Evolutionary conservation across 2,888 invertebrate genomes (phyloP).

Genomic region (Drosophila aldrichi): DNA sequence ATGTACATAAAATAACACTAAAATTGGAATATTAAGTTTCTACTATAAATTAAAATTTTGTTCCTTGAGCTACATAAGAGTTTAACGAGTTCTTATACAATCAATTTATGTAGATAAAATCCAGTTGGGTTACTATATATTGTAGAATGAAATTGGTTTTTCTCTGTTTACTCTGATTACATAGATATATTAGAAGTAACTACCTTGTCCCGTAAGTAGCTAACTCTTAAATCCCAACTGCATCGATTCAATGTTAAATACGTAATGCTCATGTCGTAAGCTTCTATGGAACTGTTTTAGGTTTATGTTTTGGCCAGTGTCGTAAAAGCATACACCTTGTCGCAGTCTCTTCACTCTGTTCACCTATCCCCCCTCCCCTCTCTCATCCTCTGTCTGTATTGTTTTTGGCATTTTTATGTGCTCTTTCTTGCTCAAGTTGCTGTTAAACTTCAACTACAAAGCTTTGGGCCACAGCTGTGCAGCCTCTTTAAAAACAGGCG

Average conservation of each 20-base stretch:
- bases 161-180: not conserved
- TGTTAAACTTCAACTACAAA: slow-evolving; percentile 53
- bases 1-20: too few species aligned
- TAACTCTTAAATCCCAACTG: slow-evolving; percentile 45
- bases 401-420: slow-evolving; percentile 68
- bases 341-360: slow-evolving; percentile 44
- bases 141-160: not conserved
- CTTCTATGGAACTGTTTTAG: slow-evolving; percentile 52
- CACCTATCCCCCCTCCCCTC: not conserved
- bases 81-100: too few species aligned
- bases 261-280: slow-evolving; percentile 43
- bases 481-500: slow-evolving; percentile 44
- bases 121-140: not conserved
- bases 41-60: too few species aligned
- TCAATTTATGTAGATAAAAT: too few species aligned
- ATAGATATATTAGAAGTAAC: not conserved
- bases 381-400: slow-evolving; percentile 3
- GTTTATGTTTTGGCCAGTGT: slow-evolving; percentile 58
- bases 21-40: too few species aligned
- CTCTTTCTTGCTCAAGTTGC: slow-evolving; percentile 59
- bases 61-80: too few species aligned
- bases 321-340: slow-evolving; percentile 56
- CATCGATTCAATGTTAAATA: slow-evolving; percentile 44
- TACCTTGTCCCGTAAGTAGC: slow-evolving; percentile 6
- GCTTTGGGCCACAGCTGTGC: slow-evolving; percentile 32